Evolutionary conservation across 2,113 vertebrate species (phyloP).

Genomic region (Sphyrna mokarran): DNA sequence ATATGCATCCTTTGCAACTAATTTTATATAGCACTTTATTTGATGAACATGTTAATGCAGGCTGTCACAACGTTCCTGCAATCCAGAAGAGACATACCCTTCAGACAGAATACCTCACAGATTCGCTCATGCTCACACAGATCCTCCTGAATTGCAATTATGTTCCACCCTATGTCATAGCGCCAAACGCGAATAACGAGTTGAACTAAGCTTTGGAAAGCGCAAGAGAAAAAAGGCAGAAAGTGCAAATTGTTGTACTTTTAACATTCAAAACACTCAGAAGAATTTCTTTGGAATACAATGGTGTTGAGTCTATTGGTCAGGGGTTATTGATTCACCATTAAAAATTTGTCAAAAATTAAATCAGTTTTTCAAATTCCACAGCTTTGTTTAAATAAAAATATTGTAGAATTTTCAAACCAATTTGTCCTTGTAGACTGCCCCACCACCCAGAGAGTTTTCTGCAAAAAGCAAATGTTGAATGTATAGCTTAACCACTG

Average conservation of each 20-base stretch:
- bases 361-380: background rate
- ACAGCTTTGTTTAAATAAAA: slow-evolving; percentile 18
- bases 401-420: background rate
- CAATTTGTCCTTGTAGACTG: background rate
- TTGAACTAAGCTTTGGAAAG: background rate
- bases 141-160: background rate
- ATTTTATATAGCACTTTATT: background rate
- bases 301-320: background rate
- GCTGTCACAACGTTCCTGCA: background rate
- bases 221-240: background rate
- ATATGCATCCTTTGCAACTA: background rate
- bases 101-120: background rate
- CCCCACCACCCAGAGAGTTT: slow-evolving; percentile 19
- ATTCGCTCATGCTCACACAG: background rate
- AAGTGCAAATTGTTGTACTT: background rate
- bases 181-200: background rate
- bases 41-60: background rate
- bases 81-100: background rate
- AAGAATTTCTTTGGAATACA: background rate
- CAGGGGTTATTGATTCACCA: background rate
- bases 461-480: background rate
- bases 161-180: background rate
- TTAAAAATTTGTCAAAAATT: background rate
- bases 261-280: background rate
- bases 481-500: background rate